Percentiles rank a stretch among this genome's conserved stretches.
These are phyloP conservation scores for Ametastegia equiseti DNA, from an alignment of 2,888 invertebrate genomes.

Conservation along the genomic window DNA sequence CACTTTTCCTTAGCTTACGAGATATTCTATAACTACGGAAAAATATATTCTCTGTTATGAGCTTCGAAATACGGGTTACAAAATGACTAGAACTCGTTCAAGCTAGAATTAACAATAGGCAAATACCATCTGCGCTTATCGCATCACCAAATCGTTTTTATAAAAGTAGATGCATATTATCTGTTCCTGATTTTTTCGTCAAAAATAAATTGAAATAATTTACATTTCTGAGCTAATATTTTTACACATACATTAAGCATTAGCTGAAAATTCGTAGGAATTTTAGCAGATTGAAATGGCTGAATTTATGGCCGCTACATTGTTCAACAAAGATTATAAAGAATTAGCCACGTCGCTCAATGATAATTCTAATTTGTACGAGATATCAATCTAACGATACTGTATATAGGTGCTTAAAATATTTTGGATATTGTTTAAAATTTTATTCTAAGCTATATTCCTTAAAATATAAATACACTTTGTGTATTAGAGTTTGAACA, in stretches of 20 bases:
- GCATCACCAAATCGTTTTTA: neutral
- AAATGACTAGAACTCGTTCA: constrained; percentile 31
- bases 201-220: neutral
- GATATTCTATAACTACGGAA: constrained; percentile 53
- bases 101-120: constrained; percentile 8
- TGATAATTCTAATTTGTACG: constrained; percentile 23
- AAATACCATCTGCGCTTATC: neutral
- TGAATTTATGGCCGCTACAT: neutral
- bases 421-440: constrained; percentile 33
- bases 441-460: constrained; percentile 28
- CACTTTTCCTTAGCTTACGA: constrained; percentile 63
- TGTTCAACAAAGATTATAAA: neutral
- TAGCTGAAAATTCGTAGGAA: neutral
- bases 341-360: neutral
- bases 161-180: neutral
- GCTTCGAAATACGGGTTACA: constrained; percentile 42
- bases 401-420: constrained; percentile 38
- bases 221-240: too few relatives aligned
- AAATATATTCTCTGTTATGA: constrained; percentile 56
- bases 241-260: too few relatives aligned
- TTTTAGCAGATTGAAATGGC: neutral
- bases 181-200: neutral
- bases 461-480: constrained; percentile 29
- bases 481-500: constrained; percentile 30
- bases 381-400: constrained; percentile 19